Evolutionary conservation across 2,797 vertebrate genomes (phyloP).

Genomic region (Ispidina lecontei): DNA sequence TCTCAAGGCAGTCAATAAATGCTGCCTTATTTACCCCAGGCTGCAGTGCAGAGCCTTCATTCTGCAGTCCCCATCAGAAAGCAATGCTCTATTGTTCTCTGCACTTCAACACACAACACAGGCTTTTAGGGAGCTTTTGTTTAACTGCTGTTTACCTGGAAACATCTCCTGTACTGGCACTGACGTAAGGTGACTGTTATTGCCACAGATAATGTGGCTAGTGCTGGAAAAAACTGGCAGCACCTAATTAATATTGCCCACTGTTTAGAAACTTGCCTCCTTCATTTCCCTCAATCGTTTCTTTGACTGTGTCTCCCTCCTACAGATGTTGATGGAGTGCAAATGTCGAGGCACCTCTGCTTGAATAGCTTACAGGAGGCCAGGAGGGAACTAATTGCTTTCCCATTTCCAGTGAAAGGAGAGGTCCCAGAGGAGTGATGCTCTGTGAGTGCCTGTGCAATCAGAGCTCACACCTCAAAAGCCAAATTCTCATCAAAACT

Average conservation of each 20-base stretch:
- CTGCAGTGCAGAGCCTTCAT: not conserved
- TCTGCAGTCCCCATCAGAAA: not conserved
- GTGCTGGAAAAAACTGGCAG: not conserved
- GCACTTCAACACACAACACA: not conserved
- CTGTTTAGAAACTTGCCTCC: not conserved
- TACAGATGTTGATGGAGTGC: not conserved
- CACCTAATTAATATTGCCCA: not conserved
- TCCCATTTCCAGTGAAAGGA: not conserved
- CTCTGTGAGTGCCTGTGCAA: not conserved
- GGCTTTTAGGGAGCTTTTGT: conserved; percentile 37
- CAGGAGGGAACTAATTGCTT: not conserved
- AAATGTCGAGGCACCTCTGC: not conserved
- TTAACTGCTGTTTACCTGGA: conserved; percentile 57
- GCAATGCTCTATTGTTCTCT: conserved; percentile 41
- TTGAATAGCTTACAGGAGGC: not conserved
- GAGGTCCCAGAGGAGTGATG: not conserved
- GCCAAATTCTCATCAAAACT: not conserved
- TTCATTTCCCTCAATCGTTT: not conserved
- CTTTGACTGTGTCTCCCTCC: not conserved
- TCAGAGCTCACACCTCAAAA: not conserved
- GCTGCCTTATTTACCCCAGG: not conserved
- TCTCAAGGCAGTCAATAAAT: not conserved
- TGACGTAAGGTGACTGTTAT: not conserved
- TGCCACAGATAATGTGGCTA: not conserved
- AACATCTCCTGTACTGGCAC: not conserved